Percentiles rank a stretch among this genome's conserved stretches.
Evolutionary conservation across 2,113 vertebrate genomes (phyloP).

Genomic region (Marmota flaviventris): DNA sequence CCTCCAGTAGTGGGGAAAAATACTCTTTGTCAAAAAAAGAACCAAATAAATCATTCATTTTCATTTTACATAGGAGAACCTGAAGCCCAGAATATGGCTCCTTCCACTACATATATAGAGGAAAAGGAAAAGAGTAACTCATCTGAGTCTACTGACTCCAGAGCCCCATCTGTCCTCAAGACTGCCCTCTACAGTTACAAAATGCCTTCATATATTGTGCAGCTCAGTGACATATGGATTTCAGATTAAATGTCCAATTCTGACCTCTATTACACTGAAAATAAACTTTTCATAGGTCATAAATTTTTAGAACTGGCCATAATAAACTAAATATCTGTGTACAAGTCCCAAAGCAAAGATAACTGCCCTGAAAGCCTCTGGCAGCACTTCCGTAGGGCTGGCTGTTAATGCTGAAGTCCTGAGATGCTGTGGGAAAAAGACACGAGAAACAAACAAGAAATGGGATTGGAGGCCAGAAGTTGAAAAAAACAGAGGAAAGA

Average conservation of each 20-base stretch:
- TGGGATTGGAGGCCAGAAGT: fast-evolving
- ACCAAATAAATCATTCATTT: background rate
- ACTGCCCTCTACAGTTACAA: background rate
- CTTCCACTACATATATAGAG: too few species aligned
- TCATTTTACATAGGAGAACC: background rate
- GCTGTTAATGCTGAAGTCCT: background rate
- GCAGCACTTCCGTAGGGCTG: fast-evolving
- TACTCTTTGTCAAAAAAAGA: background rate
- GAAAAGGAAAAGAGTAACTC: too few species aligned
- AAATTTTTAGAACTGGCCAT: constrained; percentile 59
- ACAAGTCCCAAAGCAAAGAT: constrained; percentile 5
- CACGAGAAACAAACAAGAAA: background rate
- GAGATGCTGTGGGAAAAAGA: background rate
- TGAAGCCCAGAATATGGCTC: background rate
- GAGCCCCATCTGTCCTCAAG: background rate
- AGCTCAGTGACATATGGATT: background rate
- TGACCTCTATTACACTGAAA: constrained; percentile 54
- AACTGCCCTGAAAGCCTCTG: background rate
- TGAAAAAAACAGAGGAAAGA: background rate
- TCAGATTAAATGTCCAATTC: constrained; percentile 50
- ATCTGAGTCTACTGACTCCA: too few species aligned
- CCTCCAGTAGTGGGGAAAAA: background rate
- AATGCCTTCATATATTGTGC: background rate
- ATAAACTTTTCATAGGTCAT: constrained; percentile 65
- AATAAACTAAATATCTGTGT: constrained; percentile 52